Evolutionary conservation across 2,113 vertebrate species (phyloP).

Genomic region (Acrocephalus arundinaceus): DNA sequence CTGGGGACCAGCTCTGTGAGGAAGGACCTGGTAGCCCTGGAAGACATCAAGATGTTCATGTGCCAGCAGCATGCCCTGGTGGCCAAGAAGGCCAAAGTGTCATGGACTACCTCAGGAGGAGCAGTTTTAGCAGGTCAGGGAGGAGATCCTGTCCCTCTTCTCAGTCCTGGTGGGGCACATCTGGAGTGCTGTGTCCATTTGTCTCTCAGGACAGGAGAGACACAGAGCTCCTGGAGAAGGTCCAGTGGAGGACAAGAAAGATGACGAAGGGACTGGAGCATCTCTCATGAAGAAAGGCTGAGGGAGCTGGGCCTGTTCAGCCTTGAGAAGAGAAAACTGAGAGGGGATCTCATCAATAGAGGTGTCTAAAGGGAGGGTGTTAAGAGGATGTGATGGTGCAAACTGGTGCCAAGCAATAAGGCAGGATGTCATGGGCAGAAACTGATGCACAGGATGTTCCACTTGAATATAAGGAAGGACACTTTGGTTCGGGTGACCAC

Average conservation of each 20-base stretch:
- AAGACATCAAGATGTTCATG: neutral
- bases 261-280: neutral
- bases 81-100: too few relatives aligned
- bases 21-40: neutral
- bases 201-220: neutral
- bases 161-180: neutral
- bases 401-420: neutral
- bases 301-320: neutral
- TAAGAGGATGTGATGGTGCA: neutral
- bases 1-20: neutral
- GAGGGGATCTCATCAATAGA: neutral
- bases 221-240: fast-evolving
- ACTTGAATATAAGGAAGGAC: neutral
- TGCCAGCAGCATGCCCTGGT: neutral
- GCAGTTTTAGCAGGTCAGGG: neutral
- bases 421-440: neutral
- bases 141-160: neutral
- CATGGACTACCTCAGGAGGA: fast-evolving
- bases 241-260: too few relatives aligned
- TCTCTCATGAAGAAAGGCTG: neutral
- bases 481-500: neutral
- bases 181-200: neutral
- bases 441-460: neutral
- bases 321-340: fast-evolving
- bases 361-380: too few relatives aligned